Evolutionary conservation across 2,888 invertebrate genomes (phyloP), one percentile per base, ranked within the genome.

Genomic region (Xylota segnis): DNA sequence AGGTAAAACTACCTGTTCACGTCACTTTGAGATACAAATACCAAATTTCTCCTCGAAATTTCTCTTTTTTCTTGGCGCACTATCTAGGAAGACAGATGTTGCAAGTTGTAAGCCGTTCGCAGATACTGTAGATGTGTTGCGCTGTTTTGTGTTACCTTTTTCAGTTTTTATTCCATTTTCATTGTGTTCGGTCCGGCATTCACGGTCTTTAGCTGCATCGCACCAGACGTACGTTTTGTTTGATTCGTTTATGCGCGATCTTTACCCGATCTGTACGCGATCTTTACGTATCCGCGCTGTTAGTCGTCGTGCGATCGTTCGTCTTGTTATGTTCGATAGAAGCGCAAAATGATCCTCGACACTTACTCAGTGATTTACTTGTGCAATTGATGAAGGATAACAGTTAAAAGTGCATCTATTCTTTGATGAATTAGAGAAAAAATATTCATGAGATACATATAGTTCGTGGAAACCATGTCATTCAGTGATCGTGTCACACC

Each of bases 101-200:
- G 79, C 70, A 74, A 76, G 70, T 76, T 83, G 70, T 37, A 47
- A 12, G 61, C 40, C 66, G 52, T 47, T 59, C 23, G 40, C 59
- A 23, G 70, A 65, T 40, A 65, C 43, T 34, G 29, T 27, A 45
- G 34, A 58, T 16, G 16, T 16, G 54, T 70, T 45, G 34, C 52
- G 78, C 56, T 65, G 37, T 75, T 59, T 81, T 79, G 54, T 78
- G 58, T 75, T 87, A 77, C 74, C 77, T 83, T 78, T 77, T 81
- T 78, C 77, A 83, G 87, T 83, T 83, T 87, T 65, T 61, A 70
- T 87, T 83, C 83, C 70, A 74, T 83, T 86, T 86, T 77, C 65
- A 47, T 56, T 63, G 82, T 14, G 71, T 66, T 72, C 82, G 81
- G 87, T 87, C 58, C 65, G 63, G 56, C 83, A 83, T 83, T 87